A percentile compares a stretch with the other conserved stretches of the same genome.
Conservation (phyloP, 1,140 invertebrate species). For the Ylistrum balloti region DNA sequence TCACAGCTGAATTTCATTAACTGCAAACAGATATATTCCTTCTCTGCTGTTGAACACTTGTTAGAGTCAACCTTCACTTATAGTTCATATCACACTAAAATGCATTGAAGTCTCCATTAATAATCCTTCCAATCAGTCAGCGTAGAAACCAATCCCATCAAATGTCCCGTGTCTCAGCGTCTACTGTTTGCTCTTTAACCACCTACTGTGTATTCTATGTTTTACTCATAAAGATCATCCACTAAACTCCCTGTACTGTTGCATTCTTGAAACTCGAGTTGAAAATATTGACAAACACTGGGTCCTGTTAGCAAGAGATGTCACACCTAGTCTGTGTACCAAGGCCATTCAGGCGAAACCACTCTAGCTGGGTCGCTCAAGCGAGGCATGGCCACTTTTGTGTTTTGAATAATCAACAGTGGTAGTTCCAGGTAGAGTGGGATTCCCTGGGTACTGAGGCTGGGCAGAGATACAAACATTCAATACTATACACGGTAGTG, state of each 20-base stretch:
- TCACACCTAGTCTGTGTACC: neutral
- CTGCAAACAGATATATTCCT: neutral
- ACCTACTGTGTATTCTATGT: neutral
- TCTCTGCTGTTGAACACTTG: neutral
- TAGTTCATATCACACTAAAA: neutral
- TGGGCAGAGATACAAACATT: constrained; percentile 22
- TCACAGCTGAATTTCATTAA: neutral
- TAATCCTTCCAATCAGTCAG: neutral
- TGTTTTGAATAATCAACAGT: constrained; percentile 16
- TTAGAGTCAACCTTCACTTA: neutral
- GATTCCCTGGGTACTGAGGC: constrained; percentile 3
- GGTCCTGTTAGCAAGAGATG: neutral
- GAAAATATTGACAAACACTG: neutral
- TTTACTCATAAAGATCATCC: neutral
- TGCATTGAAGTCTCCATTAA: neutral
- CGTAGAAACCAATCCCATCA: neutral
- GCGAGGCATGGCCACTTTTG: neutral
- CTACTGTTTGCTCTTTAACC: neutral
- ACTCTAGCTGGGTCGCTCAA: constrained; percentile 21
- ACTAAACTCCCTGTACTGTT: neutral
- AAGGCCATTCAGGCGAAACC: neutral
- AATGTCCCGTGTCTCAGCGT: neutral
- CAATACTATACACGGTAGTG: constrained; percentile 19
- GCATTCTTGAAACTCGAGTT: neutral
- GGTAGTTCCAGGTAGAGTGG: neutral